A percentile compares a stretch with the other conserved stretches of the same genome.
These are phyloP conservation scores for Cherax quadricarinatus DNA, from an alignment of 1,140 invertebrate genomes.

Conservation along the genomic window DNA sequence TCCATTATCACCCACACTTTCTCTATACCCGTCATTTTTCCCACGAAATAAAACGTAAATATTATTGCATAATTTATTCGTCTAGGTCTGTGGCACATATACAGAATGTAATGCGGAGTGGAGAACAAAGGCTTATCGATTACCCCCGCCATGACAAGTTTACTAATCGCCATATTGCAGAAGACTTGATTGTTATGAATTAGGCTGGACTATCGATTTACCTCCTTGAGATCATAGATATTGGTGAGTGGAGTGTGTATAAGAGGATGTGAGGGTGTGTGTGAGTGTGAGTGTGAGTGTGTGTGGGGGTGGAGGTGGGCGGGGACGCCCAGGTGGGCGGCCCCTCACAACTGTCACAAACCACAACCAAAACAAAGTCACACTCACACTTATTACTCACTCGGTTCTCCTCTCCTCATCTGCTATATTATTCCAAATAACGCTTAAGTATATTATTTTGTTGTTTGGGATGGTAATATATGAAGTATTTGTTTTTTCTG, in stretches of 20 bases:
- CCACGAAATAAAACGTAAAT: too few species aligned
- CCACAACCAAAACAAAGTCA: conserved; percentile 20
- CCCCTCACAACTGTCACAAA: conserved; percentile 8
- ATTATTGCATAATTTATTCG: too few species aligned
- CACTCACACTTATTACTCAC: background rate
- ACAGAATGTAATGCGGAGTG: background rate
- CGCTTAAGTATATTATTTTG: too few species aligned
- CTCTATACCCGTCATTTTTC: too few species aligned
- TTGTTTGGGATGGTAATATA: too few species aligned
- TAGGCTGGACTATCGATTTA: conserved; percentile 44
- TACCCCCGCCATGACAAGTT: conserved; percentile 49
- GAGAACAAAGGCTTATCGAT: background rate
- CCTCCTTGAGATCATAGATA: conserved; percentile 22
- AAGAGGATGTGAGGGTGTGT: background rate
- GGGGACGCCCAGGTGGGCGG: background rate
- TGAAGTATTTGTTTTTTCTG: too few species aligned
- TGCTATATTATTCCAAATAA: too few species aligned
- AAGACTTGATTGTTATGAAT: conserved; percentile 52
- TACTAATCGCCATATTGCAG: conserved; percentile 60
- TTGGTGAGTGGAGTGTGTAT: conserved; percentile 19
- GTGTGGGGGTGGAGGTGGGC: background rate
- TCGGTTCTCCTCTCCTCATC: too few species aligned
- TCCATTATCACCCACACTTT: too few species aligned
- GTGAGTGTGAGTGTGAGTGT: background rate
- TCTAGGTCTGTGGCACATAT: too few species aligned